Evolutionary conservation across 2,888 invertebrate genomes (phyloP).

Genomic region (Athalia rosae): DNA sequence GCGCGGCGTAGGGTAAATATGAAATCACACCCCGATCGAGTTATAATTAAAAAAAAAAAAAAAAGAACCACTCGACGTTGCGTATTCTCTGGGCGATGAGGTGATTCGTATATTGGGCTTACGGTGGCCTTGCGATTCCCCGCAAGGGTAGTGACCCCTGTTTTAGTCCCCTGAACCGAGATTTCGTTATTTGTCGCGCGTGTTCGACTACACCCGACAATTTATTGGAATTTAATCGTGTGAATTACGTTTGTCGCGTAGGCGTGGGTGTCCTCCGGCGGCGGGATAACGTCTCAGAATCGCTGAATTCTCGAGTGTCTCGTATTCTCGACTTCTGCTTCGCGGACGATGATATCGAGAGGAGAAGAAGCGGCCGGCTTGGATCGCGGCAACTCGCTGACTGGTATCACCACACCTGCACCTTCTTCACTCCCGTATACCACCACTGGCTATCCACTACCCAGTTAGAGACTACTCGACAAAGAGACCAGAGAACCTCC

Average conservation of each 20-base stretch:
- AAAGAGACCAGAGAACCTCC: conserved; percentile 1
- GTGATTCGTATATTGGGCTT: conserved; percentile 13
- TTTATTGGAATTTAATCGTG: neutral
- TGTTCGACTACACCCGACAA: neutral
- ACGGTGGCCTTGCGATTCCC: conserved; percentile 19
- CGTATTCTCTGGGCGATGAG: neutral
- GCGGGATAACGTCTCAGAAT: too few species aligned
- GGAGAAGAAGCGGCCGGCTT: conserved; percentile 22
- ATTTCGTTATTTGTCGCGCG: neutral
- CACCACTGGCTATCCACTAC: neutral
- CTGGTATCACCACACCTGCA: conserved; percentile 34
- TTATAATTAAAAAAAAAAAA: too few species aligned
- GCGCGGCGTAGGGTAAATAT: too few species aligned
- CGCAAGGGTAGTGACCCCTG: conserved; percentile 37
- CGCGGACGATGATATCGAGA: conserved; percentile 2
- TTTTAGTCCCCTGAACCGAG: neutral
- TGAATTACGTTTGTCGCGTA: too few species aligned
- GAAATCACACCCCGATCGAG: too few species aligned
- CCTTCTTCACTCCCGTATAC: neutral
- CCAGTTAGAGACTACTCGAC: too few species aligned
- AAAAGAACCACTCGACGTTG: too few species aligned
- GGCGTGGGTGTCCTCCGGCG: too few species aligned
- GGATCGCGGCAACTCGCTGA: conserved; percentile 34
- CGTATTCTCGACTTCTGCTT: neutral
- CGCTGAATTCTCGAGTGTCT: neutral